Evolutionary conservation across 2,888 invertebrate genomes (phyloP).

Genomic region (Acrocera orbiculus): DNA sequence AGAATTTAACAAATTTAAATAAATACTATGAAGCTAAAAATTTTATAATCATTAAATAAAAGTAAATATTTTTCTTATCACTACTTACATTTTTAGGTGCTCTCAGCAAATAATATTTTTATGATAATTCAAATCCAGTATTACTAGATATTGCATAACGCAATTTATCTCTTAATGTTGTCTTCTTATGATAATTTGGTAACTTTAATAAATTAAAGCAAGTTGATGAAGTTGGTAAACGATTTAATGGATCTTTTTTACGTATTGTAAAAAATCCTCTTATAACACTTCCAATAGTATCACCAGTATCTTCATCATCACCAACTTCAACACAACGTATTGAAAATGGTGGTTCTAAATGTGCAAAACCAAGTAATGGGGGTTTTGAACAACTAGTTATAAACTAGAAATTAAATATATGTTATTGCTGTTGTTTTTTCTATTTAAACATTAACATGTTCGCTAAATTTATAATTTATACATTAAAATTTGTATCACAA

Average conservation of each 20-base stretch:
- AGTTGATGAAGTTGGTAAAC: slow-evolving; percentile 96
- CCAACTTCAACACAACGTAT: slow-evolving; percentile 98
- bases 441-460: no score
- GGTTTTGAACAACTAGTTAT: slow-evolving; percentile 95
- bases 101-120: slow-evolving; percentile 25
- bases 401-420: slow-evolving; percentile 38
- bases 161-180: slow-evolving; percentile 85
- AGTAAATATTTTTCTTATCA: no score
- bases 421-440: no score
- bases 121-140: slow-evolving; percentile 98
- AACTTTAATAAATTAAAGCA: slow-evolving; percentile 96
- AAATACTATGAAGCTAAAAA: no score
- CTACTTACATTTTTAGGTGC: no score
- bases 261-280: slow-evolving; percentile 95
- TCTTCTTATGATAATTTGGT: slow-evolving; percentile 95
- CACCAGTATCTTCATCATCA: slow-evolving; percentile 86
- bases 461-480: no score
- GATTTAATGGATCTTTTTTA: slow-evolving; percentile 81
- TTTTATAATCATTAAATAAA: no score
- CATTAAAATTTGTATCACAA: no score
- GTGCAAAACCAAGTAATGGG: slow-evolving; percentile 87
- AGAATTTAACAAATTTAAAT: no score
- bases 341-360: slow-evolving; percentile 93
- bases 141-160: slow-evolving; percentile 95
- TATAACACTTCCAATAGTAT: slow-evolving; percentile 71